Evolutionary conservation across 2,797 vertebrate species (phyloP).

Genomic region (Eidolon dupreanum): DNA sequence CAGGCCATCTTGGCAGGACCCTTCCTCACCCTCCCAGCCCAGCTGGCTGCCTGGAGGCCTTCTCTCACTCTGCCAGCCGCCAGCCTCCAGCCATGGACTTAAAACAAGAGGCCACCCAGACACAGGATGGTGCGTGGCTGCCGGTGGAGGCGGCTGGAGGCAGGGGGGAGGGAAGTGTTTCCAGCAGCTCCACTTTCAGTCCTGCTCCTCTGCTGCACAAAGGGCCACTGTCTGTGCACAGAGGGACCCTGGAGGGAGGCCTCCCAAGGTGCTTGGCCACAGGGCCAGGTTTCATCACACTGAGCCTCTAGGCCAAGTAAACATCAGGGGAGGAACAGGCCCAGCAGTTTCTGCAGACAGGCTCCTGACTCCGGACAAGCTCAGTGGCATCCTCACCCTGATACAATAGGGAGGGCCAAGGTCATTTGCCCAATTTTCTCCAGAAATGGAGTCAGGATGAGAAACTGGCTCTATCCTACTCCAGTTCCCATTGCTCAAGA

Average conservation of each 20-base stretch:
- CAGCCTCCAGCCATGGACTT: neutral
- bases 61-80: neutral
- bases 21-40: neutral
- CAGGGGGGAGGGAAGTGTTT: neutral
- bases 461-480: neutral
- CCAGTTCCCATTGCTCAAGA: neutral
- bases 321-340: conserved; percentile 60
- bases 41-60: neutral
- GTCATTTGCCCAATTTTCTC: neutral
- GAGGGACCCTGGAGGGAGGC: conserved; percentile 72
- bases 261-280: conserved; percentile 77
- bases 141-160: neutral
- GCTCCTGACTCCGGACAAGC: neutral
- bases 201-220: conserved; percentile 63
- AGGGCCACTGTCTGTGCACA: conserved; percentile 77
- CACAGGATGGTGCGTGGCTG: conserved; percentile 16
- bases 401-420: neutral
- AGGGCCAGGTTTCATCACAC: conserved; percentile 71
- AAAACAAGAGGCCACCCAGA: conserved; percentile 72
- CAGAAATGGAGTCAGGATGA: neutral
- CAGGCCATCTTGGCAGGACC: neutral
- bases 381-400: neutral
- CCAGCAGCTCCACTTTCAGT: conserved; percentile 69
- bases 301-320: conserved; percentile 69
- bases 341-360: conserved; percentile 53